Conservation (phyloP, 2,888 invertebrate species). For the Cremastinae sp. region DNA sequence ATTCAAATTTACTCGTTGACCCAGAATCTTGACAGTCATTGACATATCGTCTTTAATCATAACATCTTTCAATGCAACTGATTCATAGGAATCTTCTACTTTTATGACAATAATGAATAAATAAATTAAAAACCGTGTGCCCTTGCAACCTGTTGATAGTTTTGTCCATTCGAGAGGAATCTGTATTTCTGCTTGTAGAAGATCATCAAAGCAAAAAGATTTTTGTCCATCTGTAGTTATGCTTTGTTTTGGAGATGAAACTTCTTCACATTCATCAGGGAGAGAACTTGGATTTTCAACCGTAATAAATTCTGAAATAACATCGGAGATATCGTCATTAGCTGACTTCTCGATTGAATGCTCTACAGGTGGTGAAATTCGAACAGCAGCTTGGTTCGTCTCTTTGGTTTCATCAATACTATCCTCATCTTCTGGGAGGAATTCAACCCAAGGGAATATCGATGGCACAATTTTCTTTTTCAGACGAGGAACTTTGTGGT, state of each 20-base stretch:
- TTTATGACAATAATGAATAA: neutral
- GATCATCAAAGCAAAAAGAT: conserved; percentile 13
- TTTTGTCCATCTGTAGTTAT: conserved; percentile 6
- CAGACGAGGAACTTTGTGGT: conserved; percentile 37
- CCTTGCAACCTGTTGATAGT: conserved; percentile 7
- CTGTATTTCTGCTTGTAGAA: conserved; percentile 14
- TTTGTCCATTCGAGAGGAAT: conserved; percentile 9
- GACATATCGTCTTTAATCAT: conserved; percentile 35
- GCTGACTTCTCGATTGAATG: no score
- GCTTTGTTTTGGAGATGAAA: conserved; percentile 4
- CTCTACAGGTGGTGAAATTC: no score
- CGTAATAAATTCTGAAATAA: no score
- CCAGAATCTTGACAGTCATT: conserved; percentile 22
- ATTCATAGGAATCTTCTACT: conserved; percentile 17
- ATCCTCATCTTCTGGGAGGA: no score
- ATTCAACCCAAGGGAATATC: conserved; percentile 46
- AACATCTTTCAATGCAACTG: conserved; percentile 18
- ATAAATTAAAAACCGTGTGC: conserved; percentile 1
- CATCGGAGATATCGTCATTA: no score
- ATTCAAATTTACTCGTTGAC: conserved; percentile 32
- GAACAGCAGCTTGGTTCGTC: no score
- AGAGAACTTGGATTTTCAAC: no score
- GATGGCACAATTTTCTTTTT: conserved; percentile 43
- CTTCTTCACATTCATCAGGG: neutral
- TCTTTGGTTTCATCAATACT: no score